Conservation (phyloP, 2,888 invertebrate genomes). For the Cerastoderma edule region DNA sequence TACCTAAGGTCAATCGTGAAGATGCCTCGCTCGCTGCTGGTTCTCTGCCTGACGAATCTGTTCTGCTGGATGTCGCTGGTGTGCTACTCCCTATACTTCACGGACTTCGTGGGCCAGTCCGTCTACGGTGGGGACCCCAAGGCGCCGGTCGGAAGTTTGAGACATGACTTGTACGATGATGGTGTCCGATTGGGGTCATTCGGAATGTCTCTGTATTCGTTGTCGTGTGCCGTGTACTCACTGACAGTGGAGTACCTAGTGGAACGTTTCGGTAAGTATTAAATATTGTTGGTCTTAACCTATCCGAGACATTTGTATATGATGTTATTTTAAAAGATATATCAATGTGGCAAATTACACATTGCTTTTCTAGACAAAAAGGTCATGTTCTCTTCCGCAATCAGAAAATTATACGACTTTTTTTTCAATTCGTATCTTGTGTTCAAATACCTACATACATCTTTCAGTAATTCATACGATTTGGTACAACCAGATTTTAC, state of each 20-base stretch:
- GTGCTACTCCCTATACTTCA: conserved; percentile 97
- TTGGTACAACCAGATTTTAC: too few species aligned
- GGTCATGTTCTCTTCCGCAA: too few species aligned
- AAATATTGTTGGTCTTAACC: too few species aligned
- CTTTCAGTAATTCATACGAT: too few species aligned
- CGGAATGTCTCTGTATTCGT: conserved; percentile 94
- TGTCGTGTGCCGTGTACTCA: conserved; percentile 97
- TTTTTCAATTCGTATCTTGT: too few species aligned
- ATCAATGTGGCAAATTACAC: too few species aligned
- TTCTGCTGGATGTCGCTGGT: conserved; percentile 99
- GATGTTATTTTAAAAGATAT: too few species aligned
- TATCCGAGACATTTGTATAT: too few species aligned
- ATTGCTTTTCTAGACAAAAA: too few species aligned
- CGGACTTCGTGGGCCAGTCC: conserved; percentile 94
- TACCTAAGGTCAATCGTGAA: conserved; percentile 95
- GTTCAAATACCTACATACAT: too few species aligned
- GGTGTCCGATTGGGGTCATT: conserved; percentile 98
- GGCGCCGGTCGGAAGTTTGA: conserved; percentile 77
- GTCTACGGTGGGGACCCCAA: conserved; percentile 93
- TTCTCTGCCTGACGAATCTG: conserved; percentile 95
- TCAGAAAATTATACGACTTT: too few species aligned
- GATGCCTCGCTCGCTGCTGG: conserved; percentile 93
- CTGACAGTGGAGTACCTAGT: conserved; percentile 94
- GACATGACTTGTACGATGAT: conserved; percentile 88
- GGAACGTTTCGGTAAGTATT: conserved; percentile 86